Evolutionary conservation across 2,888 invertebrate genomes (phyloP).

Genomic region (Alloscopus bannaensis): DNA sequence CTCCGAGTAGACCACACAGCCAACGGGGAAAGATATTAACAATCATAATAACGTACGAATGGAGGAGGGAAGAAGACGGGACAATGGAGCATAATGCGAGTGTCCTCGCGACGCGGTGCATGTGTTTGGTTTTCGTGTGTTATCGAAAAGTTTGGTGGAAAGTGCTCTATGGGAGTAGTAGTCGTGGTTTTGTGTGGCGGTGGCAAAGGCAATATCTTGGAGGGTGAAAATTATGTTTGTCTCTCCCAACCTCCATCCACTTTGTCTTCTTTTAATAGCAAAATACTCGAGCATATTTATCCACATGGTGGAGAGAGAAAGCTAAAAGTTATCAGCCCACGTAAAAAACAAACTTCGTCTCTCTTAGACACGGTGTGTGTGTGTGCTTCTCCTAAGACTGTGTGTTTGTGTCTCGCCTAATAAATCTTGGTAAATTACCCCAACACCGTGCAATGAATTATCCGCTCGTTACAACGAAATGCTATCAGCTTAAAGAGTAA

Average conservation of each 20-base stretch:
- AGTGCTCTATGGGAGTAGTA: too few relatives aligned
- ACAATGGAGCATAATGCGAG: too few relatives aligned
- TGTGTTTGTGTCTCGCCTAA: slow-evolving; percentile 72
- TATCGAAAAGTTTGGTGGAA: too few relatives aligned
- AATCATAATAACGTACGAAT: neutral
- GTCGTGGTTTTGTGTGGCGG: neutral
- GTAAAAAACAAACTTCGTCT: too few relatives aligned
- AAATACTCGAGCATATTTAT: too few relatives aligned
- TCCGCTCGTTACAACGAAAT: slow-evolving; percentile 72
- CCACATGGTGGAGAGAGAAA: too few relatives aligned
- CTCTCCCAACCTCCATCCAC: neutral
- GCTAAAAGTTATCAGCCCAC: too few relatives aligned
- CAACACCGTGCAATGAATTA: slow-evolving; percentile 73
- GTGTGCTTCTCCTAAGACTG: too few relatives aligned
- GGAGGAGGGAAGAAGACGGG: too few relatives aligned
- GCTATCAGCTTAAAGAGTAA: slow-evolving; percentile 68
- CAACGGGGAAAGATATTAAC: slow-evolving; percentile 23
- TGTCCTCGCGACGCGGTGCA: too few relatives aligned
- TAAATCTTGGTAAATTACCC: slow-evolving; percentile 73
- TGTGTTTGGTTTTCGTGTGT: too few relatives aligned
- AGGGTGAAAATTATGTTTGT: slow-evolving; percentile 27
- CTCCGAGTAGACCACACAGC: slow-evolving; percentile 2
- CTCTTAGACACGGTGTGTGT: slow-evolving; percentile 32
- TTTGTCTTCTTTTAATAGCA: slow-evolving; percentile 17
- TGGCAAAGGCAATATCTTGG: neutral